phyloP scores from a whole-genome alignment of 2,888 invertebrate genomes.

The Dinocampus coccinellae region DNA sequence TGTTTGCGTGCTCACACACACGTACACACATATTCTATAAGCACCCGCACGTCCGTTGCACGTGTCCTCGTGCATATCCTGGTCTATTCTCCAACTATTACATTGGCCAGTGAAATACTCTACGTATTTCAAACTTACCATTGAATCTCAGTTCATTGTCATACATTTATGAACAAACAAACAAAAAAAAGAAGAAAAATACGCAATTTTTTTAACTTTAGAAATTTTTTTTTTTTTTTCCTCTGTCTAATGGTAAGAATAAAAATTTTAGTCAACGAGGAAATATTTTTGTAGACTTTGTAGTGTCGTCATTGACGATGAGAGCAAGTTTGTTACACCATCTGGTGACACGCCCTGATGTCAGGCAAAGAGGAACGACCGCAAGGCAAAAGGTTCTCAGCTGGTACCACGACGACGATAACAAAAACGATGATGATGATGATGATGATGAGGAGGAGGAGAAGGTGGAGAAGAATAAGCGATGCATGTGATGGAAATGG shows the following conservation, averaged over 20 bases:
- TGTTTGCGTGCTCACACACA: constrained; percentile 25
- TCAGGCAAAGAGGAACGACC: constrained; percentile 28
- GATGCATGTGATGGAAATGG: constrained; percentile 18
- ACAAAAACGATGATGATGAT: neutral
- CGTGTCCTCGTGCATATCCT: constrained; percentile 15
- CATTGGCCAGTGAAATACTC: neutral
- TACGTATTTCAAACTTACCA: neutral
- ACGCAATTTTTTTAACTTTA: neutral
- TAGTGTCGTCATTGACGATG: neutral
- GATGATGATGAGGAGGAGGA: constrained; percentile 30
- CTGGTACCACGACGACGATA: constrained; percentile 32
- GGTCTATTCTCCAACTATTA: neutral
- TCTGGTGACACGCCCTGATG: constrained; percentile 24
- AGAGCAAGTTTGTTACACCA: neutral
- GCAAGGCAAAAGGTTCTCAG: constrained; percentile 26
- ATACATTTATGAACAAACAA: neutral
- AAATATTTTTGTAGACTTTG: neutral
- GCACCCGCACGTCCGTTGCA: constrained; percentile 29
- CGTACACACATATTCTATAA: constrained; percentile 14
- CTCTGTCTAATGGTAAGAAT: neutral
- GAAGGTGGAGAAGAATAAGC: too few relatives aligned
- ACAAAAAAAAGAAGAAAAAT: too few relatives aligned
- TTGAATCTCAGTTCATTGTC: neutral
- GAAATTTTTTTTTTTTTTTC: neutral
- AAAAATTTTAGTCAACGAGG: neutral